phyloP scores from a whole-genome alignment of 2,113 vertebrate genomes.

The Haemorhous mexicanus region DNA sequence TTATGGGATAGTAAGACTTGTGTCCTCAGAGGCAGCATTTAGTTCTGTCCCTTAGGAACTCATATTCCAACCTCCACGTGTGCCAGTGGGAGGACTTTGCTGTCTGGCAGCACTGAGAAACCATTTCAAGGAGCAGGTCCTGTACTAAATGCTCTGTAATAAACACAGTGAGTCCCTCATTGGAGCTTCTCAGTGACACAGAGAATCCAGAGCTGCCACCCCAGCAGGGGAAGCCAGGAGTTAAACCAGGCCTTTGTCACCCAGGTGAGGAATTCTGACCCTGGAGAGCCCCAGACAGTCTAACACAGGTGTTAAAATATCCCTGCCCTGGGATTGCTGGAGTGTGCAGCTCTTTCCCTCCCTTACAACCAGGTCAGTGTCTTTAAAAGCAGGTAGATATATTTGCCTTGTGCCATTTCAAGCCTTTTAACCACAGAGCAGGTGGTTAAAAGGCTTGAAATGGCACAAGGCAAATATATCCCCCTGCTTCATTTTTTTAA shows the following conservation, averaged over 20 bases:
- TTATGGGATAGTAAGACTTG: not conserved
- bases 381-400: not conserved
- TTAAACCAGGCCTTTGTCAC: not conserved
- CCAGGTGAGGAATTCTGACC: not conserved
- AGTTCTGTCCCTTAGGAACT: not conserved
- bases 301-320: not conserved
- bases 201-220: not conserved
- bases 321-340: not conserved
- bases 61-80: rapidly evolving
- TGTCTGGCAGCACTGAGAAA: not conserved
- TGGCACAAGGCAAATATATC: too few relatives aligned
- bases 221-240: not conserved
- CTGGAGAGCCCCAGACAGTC: not conserved
- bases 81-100: not conserved
- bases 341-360: not conserved
- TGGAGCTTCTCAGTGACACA: not conserved
- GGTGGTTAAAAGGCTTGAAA: too few relatives aligned
- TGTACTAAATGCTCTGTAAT: not conserved
- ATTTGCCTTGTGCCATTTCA: not conserved
- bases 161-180: not conserved
- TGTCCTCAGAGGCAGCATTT: not conserved
- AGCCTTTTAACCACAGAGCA: not conserved
- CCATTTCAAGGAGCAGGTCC: not conserved
- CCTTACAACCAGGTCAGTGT: not conserved
- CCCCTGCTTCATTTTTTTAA: too few relatives aligned